phyloP scores from a whole-genome alignment of 2,888 invertebrate genomes.

The Taenaris catops region DNA sequence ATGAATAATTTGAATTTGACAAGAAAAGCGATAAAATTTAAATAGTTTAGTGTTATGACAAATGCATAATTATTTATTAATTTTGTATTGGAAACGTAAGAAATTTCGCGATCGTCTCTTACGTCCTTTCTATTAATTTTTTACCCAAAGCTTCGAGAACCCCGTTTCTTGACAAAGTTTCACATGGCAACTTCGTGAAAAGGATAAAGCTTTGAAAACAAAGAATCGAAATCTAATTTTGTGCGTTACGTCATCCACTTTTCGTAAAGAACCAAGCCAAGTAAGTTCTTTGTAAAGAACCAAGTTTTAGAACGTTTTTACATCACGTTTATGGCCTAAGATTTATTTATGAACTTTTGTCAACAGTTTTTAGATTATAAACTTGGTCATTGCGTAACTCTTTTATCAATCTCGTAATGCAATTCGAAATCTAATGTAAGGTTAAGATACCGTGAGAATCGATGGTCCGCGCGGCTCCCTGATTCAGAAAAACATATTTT shows the following conservation, averaged over 20 bases:
- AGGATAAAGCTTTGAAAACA: conserved; percentile 6
- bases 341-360: conserved; percentile 9
- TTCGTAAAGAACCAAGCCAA: too few relatives aligned
- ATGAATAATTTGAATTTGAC: too few relatives aligned
- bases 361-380: neutral
- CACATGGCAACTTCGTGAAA: too few relatives aligned
- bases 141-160: conserved; percentile 21
- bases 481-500: conserved; percentile 52
- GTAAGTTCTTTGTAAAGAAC: too few relatives aligned
- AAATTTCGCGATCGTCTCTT: too few relatives aligned
- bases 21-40: too few relatives aligned
- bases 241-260: conserved; percentile 8
- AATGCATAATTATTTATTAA: too few relatives aligned
- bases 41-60: too few relatives aligned
- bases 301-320: too few relatives aligned
- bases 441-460: conserved; percentile 58
- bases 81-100: too few relatives aligned
- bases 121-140: too few relatives aligned
- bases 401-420: conserved; percentile 5
- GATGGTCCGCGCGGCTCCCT: conserved; percentile 47
- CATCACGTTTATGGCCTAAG: neutral
- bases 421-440: conserved; percentile 18
- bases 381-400: conserved; percentile 9
- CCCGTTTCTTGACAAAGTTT: conserved; percentile 21
- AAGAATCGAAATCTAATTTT: conserved; percentile 8